phyloP scores from a whole-genome alignment of 2,113 vertebrate species.

The Cochlearius cochlearius region DNA sequence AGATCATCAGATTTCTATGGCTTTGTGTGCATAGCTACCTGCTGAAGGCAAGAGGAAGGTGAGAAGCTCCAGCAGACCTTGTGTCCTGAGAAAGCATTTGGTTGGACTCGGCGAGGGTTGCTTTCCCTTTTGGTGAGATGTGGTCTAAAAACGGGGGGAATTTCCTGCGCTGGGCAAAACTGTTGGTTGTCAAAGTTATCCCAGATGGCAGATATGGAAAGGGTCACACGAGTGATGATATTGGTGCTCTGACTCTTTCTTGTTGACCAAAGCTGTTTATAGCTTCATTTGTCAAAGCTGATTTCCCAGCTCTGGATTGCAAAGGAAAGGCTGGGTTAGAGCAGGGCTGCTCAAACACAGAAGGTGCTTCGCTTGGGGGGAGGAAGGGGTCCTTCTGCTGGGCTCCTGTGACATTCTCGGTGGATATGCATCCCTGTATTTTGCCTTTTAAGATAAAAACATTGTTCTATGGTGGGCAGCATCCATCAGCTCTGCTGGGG shows the following conservation, averaged over 20 bases:
- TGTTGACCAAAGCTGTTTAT: not conserved
- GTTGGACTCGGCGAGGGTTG: not conserved
- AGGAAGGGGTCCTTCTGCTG: not conserved
- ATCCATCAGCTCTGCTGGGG: not conserved
- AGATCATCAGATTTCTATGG: not conserved
- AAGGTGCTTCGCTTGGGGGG: too few species aligned
- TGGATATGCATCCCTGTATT: not conserved
- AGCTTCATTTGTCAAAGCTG: not conserved
- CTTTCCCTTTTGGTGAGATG: not conserved
- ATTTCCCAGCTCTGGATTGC: rapidly evolving
- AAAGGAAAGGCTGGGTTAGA: not conserved
- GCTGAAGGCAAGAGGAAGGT: not conserved
- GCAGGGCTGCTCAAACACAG: not conserved
- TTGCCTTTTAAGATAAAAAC: not conserved
- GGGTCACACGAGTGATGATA: not conserved
- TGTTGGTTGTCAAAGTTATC: not conserved
- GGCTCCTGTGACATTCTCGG: not conserved
- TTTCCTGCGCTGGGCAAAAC: not conserved
- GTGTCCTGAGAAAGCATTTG: not conserved
- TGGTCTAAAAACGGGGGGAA: not conserved
- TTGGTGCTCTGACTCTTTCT: not conserved
- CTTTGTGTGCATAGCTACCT: not conserved
- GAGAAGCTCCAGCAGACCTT: not conserved
- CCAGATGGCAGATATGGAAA: not conserved
- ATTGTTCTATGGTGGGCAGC: not conserved